Base-by-base conservation (phyloP, 2,797 vertebrate species). In the Gobio occitaniae region DNA sequence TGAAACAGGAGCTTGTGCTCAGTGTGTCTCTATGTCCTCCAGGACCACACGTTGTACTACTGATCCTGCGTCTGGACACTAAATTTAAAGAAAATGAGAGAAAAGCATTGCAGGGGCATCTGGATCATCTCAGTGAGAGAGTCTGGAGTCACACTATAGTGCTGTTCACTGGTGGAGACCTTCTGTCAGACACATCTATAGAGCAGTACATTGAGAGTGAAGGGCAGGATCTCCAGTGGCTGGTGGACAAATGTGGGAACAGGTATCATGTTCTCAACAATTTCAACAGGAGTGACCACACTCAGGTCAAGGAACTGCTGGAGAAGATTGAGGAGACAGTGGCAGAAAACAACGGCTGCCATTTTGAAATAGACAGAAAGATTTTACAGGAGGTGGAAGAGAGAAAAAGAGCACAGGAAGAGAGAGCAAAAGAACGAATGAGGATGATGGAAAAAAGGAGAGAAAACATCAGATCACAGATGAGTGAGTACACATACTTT, bases 151-250 rank as follows among this genome's bases (percentile, higher is more conserved):
- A 63, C 38, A 78, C 54, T 61, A 44, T 63, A 78, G 76, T 61
- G 38, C 21, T 44, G 38, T 70, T 70, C 68, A 70, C 68, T 15
- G 0, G 0, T 25, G 68, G 41, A 47, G 68, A 70, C 44, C 66
- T 1, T 79, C 59, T 79, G 41, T 47, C 17, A 7, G 25, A 63
- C 41, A 36, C 77, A 21, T 36, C 61, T 79, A 79, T 79, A 79
- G 77, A 79, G 59, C n/a, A 21, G n/a, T 61, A 79, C 77, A 79
- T 79, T 50, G 77, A 79, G 68, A 25, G 68, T 70, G 68, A 70
- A 70, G 38, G 19, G 0, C 68, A 25, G n/a, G n/a, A 70, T 70
- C 78, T 80, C 63, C 63, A 52, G 78, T 0, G 29, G 47, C 78
- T 80, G 78, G 6, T 80, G 78, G 63, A 47, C 41, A 70, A 47